Conservation (phyloP, 2,888 invertebrate genomes). For the Sarcophaga rosellei region DNA sequence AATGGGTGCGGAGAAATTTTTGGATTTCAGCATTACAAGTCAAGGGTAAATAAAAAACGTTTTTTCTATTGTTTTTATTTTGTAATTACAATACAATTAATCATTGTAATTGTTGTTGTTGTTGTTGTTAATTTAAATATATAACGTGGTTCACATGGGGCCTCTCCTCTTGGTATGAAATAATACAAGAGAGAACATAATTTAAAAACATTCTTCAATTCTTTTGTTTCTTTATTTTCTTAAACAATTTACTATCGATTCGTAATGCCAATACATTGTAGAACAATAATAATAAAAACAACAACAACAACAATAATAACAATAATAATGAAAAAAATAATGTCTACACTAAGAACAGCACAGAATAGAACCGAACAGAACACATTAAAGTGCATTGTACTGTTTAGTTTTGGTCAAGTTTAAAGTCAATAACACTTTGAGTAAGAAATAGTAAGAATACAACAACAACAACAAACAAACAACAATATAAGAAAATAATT, state of each 20-base stretch:
- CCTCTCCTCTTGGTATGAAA: too few species aligned
- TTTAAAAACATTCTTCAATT: too few species aligned
- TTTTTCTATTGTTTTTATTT: too few species aligned
- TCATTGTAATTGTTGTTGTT: too few species aligned
- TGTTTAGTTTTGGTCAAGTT: conserved; percentile 63
- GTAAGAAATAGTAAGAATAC: conserved; percentile 22
- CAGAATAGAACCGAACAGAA: conserved; percentile 16
- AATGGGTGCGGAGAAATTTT: conserved; percentile 16
- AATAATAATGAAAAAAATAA: not conserved
- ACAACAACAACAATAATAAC: not conserved
- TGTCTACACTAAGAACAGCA: not conserved
- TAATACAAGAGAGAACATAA: too few species aligned
- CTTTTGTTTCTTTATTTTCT: too few species aligned
- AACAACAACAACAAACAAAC: conserved; percentile 13
- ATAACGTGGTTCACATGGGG: too few species aligned
- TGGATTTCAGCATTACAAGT: not conserved
- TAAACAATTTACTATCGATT: too few species aligned
- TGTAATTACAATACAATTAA: too few species aligned
- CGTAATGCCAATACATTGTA: too few species aligned
- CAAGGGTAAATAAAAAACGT: conserved; percentile 30
- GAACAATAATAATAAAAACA: too few species aligned
- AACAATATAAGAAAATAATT: conserved; percentile 16
- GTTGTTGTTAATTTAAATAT: too few species aligned
- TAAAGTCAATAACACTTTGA: conserved; percentile 64
- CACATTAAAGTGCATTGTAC: conserved; percentile 54